These are phyloP conservation scores for Epinotia brunnichana DNA, from an alignment of 2,888 invertebrate genomes.

Conservation along the genomic window DNA sequence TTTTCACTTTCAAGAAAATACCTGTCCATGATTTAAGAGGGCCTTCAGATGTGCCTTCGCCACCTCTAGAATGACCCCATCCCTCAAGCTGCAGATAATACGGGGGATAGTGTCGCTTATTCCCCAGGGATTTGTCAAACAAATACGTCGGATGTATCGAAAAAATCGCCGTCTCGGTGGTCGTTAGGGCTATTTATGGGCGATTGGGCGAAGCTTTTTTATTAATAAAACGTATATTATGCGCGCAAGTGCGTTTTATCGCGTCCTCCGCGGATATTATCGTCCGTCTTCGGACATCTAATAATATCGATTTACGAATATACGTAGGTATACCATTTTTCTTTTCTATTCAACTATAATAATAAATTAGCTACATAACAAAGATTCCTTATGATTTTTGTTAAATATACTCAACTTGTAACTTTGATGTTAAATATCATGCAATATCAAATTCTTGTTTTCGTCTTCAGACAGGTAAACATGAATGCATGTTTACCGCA, in stretches of 20 bases:
- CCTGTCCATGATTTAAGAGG: constrained; percentile 78
- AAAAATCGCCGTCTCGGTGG: constrained; percentile 80
- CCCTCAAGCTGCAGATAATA: constrained; percentile 79
- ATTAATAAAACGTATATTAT: constrained; percentile 84
- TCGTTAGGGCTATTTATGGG: constrained; percentile 82
- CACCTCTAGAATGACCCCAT: constrained; percentile 82
- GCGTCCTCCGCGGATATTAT: constrained; percentile 75
- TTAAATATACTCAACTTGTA: background rate
- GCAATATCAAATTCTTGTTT: constrained; percentile 27
- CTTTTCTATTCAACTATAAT: constrained; percentile 49
- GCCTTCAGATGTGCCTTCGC: constrained; percentile 77
- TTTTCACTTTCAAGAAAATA: constrained; percentile 60
- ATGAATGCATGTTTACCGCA: constrained; percentile 67
- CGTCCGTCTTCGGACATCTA: constrained; percentile 81
- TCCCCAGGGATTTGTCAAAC: constrained; percentile 83
- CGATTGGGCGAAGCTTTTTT: constrained; percentile 79
- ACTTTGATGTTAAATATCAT: background rate
- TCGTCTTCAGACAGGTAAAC: constrained; percentile 59
- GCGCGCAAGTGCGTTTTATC: constrained; percentile 83
- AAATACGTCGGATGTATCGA: constrained; percentile 81
- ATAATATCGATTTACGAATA: constrained; percentile 69
- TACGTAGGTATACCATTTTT: constrained; percentile 53
- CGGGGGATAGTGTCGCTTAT: constrained; percentile 75
- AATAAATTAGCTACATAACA: background rate
- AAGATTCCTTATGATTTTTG: background rate